Percentiles rank a stretch among this genome's conserved stretches.
Evolutionary conservation across 2,797 vertebrate species (phyloP).

Genomic region (Halcyon smyrnensis): DNA sequence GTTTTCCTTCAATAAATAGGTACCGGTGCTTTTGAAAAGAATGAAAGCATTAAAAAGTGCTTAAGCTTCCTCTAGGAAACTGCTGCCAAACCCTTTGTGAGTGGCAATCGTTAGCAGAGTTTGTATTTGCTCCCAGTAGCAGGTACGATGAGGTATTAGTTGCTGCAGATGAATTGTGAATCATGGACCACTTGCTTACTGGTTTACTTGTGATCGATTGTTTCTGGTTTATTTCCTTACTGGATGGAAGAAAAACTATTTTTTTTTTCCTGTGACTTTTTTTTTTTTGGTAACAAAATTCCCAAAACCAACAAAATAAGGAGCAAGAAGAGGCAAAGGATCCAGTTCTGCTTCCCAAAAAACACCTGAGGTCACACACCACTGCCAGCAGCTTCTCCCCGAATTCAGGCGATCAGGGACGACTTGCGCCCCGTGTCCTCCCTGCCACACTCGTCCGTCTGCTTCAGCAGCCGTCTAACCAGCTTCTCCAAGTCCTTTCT

Average conservation of each 20-base stretch:
- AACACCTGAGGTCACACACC: constrained; percentile 55
- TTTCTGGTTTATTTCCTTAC: constrained; percentile 39
- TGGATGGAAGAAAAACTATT: constrained; percentile 1
- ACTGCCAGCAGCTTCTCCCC: constrained; percentile 45
- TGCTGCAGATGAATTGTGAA: constrained; percentile 68
- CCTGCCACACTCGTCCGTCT: constrained; percentile 90
- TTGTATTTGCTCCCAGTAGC: constrained; percentile 49
- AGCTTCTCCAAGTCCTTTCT: constrained; percentile 94
- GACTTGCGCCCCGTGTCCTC: constrained; percentile 86
- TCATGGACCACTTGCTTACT: constrained; percentile 41
- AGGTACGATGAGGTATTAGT: constrained; percentile 48
- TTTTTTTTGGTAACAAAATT: constrained; percentile 52
- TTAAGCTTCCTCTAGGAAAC: constrained; percentile 53
- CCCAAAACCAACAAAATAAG: constrained; percentile 56
- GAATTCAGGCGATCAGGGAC: constrained; percentile 68
- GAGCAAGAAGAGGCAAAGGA: constrained; percentile 64
- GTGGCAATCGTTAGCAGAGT: constrained; percentile 27
- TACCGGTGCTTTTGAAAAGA: constrained; percentile 53
- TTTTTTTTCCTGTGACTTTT: not conserved
- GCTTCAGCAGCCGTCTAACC: constrained; percentile 92
- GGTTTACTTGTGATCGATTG: constrained; percentile 17
- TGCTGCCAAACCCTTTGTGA: not conserved
- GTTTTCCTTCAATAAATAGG: constrained; percentile 66
- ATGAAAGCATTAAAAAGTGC: constrained; percentile 60
- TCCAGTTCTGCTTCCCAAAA: constrained; percentile 34